Evolutionary conservation across 1,140 invertebrate genomes (phyloP).

Genomic region (Lamellibrachia luymesi): DNA sequence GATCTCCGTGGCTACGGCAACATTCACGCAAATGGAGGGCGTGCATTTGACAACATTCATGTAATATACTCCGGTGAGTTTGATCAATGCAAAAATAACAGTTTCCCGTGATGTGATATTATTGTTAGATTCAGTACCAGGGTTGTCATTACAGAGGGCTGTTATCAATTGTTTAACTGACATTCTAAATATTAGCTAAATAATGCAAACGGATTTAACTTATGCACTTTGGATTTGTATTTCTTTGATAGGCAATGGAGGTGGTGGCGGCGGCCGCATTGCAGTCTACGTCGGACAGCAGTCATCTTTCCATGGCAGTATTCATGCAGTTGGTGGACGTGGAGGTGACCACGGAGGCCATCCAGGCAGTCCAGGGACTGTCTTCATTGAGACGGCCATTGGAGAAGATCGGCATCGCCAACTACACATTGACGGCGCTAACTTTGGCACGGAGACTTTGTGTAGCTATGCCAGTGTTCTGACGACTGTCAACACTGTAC

Average conservation of each 20-base stretch:
- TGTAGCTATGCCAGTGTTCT: background rate
- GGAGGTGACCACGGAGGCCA: background rate
- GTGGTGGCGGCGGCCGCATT: slow-evolving; percentile 40
- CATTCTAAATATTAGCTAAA: too few relatives aligned
- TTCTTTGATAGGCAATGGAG: slow-evolving; percentile 34
- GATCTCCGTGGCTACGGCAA: background rate
- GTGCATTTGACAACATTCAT: too few relatives aligned
- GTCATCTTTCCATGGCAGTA: slow-evolving; percentile 6
- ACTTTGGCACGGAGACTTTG: background rate
- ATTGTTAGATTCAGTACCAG: background rate
- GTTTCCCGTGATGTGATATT: background rate
- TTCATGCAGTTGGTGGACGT: background rate
- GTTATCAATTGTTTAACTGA: too few relatives aligned
- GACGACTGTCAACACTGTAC: background rate
- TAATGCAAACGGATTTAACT: too few relatives aligned
- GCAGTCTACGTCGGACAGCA: slow-evolving; percentile 34
- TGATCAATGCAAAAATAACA: too few relatives aligned
- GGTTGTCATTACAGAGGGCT: background rate
- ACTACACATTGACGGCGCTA: slow-evolving; percentile 32
- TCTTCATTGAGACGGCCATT: slow-evolving; percentile 31
- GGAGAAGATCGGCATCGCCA: slow-evolving; percentile 30
- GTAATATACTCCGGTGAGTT: background rate
- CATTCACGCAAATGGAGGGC: background rate
- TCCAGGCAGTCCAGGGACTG: slow-evolving; percentile 42
- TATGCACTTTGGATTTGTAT: background rate